Base-by-base conservation (phyloP, 2,888 invertebrate genomes). In the Euphydryas editha region DNA sequence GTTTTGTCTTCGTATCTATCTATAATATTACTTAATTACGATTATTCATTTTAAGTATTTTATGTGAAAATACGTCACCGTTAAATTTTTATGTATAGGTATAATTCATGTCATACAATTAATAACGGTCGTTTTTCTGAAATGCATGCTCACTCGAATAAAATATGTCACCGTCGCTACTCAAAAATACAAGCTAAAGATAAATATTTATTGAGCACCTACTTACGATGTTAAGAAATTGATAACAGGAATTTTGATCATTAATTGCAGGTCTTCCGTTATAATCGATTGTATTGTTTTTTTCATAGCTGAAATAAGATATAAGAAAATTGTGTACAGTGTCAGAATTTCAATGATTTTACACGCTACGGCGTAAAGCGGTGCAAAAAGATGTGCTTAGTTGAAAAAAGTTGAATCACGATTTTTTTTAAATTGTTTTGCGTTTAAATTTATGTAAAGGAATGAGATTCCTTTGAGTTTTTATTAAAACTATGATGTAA, bases 201-300 rank as follows among this genome's bases (percentile, higher is more conserved):
- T 74, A 72, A 73, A 73, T 72, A 74, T 75, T 73, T 73, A 75
- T 75, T 70, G 64, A 47, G 46, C 36, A 67, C 59, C 68, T 62
- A 67, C 69, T 58, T 70, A 66, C 60, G 42, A 63, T 61, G 62
- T 65, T 62, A 62, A 67, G 68, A 65, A 65, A 67, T 71, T 57
- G 65, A 68, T 66, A 70, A 67, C 68, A 55, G 67, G 62, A 67
- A 47, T 63, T 68, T 69, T 54, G 56, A 59, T 62, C 56, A 71
- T 65, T 61, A 69, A 67, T 67, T 56, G 39, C 47, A 47, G 57
- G 0, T 37, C 44, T 49, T 51, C 71, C 69, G 69, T 72, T 72
- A 70, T 51, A 54, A 62, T 60, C 21, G 20, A 21, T 51, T 64
- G 57, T 61, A 64, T 59, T 59, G 37, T 15, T 62, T 72, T 68